phyloP scores from a whole-genome alignment of 2,797 vertebrate species.

The Tamandua tetradactyla region DNA sequence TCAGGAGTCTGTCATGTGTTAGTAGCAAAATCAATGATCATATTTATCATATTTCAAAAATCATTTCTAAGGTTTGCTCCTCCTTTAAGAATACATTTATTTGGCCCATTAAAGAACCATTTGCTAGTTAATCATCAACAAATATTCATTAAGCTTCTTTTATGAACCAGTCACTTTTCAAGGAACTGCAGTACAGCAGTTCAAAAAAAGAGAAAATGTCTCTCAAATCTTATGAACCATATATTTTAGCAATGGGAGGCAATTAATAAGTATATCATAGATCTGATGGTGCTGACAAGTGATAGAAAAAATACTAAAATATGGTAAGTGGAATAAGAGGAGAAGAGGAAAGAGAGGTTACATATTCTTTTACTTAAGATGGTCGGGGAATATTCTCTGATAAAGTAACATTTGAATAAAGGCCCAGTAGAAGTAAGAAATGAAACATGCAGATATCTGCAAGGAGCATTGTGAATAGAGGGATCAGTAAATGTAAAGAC shows the following conservation, averaged over 20 bases:
- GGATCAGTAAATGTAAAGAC: background rate
- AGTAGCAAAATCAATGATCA: background rate
- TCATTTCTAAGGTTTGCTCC: background rate
- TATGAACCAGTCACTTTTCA: background rate
- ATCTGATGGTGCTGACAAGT: too few relatives aligned
- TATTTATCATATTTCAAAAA: background rate
- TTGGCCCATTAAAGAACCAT: too few relatives aligned
- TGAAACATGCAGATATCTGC: background rate
- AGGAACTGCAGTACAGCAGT: background rate
- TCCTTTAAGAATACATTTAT: background rate
- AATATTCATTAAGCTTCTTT: background rate
- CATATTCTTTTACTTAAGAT: background rate
- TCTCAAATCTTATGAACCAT: background rate
- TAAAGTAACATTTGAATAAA: background rate
- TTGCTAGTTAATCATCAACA: background rate
- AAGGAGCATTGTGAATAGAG: background rate
- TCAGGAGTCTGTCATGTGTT: too few relatives aligned
- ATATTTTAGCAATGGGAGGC: background rate
- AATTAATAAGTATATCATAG: background rate
- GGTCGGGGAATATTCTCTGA: too few relatives aligned
- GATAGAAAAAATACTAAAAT: background rate
- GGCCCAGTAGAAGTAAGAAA: background rate
- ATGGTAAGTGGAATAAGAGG: background rate
- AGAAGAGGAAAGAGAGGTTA: background rate
- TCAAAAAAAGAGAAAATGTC: background rate